Conservation (phyloP, 2,888 invertebrate genomes). For the Ochropacha duplaris region DNA sequence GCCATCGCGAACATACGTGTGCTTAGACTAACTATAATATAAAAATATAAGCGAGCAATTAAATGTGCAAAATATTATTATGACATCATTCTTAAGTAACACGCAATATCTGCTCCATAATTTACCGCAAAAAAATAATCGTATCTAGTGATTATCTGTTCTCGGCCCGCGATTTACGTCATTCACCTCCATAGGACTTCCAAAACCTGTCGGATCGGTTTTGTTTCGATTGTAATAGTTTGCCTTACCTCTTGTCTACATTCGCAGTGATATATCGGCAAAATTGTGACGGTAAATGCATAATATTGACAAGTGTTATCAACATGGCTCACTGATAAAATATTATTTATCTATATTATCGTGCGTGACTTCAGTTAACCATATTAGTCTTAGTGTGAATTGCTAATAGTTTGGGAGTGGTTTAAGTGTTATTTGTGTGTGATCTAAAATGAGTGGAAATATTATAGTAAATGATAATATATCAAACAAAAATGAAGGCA, state of each 20-base stretch:
- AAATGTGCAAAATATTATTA: neutral
- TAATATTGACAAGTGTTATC: conserved; percentile 57
- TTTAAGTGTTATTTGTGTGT: conserved; percentile 20
- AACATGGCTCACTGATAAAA: conserved; percentile 52
- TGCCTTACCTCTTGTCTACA: conserved; percentile 54
- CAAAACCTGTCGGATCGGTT: conserved; percentile 71
- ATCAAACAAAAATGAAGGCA: conserved; percentile 26
- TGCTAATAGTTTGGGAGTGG: conserved; percentile 39
- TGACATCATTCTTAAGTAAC: neutral
- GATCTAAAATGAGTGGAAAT: conserved; percentile 44
- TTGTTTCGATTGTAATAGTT: conserved; percentile 72
- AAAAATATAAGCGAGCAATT: conserved; percentile 4
- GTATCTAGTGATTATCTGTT: conserved; percentile 42
- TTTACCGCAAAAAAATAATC: conserved; percentile 27
- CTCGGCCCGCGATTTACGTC: conserved; percentile 62
- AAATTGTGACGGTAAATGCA: conserved; percentile 27
- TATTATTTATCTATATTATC: conserved; percentile 55
- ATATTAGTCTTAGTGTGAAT: conserved; percentile 38
- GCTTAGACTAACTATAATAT: conserved; percentile 23
- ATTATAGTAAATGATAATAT: conserved; percentile 19
- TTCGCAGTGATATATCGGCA: conserved; percentile 46
- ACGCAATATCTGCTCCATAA: conserved; percentile 13
- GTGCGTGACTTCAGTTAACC: conserved; percentile 45
- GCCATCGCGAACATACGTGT: conserved; percentile 52
- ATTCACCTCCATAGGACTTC: conserved; percentile 57